phyloP scores from a whole-genome alignment of 2,797 vertebrate genomes.

The Dallia pectoralis region DNA sequence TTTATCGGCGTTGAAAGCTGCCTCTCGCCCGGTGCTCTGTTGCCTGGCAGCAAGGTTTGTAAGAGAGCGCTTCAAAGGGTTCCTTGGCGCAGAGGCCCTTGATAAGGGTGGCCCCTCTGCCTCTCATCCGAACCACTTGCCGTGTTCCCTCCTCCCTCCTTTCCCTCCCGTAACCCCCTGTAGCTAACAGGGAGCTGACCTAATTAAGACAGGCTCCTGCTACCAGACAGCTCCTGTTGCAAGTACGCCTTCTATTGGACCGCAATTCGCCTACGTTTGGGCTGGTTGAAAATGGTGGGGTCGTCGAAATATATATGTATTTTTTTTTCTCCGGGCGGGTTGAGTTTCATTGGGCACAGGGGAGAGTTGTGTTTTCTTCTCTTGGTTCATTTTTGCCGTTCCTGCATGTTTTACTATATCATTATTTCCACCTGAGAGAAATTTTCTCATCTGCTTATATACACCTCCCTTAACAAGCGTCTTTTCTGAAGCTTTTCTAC shows the following conservation, averaged over 20 bases:
- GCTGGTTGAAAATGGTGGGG: too few relatives aligned
- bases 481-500: too few relatives aligned
- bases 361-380: too few relatives aligned
- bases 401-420: too few relatives aligned
- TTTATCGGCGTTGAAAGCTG: background rate
- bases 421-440: too few relatives aligned
- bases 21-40: slow-evolving; percentile 2
- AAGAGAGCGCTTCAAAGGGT: slow-evolving; percentile 2
- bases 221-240: background rate
- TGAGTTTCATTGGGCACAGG: too few relatives aligned
- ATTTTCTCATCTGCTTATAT: too few relatives aligned
- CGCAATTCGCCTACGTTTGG: background rate
- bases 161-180: background rate
- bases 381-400: too few relatives aligned
- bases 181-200: slow-evolving; percentile 3
- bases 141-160: background rate
- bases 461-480: too few relatives aligned
- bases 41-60: slow-evolving; percentile 6
- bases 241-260: background rate
- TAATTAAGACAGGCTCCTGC: background rate
- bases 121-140: background rate
- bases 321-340: too few relatives aligned
- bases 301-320: too few relatives aligned
- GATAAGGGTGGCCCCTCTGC: background rate
- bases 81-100: background rate